Base-by-base conservation (phyloP, 1,140 invertebrate species). In the Tetraneura akinire region DNA sequence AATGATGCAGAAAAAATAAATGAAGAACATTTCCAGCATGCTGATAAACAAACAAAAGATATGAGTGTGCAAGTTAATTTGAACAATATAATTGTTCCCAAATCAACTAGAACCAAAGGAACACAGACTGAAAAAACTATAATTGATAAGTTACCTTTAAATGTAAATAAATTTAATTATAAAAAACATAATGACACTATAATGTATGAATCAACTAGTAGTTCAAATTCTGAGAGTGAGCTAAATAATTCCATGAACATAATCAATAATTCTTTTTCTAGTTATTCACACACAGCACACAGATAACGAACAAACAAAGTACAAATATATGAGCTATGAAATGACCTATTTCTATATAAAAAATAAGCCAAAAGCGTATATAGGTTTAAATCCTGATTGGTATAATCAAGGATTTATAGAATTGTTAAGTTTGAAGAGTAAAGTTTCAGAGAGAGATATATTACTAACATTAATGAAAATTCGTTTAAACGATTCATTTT, bases 191-290 rank as follows among this genome's bases (percentile, higher is more conserved):
- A 53, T n/a, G n/a, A n/a, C 21, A 53, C 51, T n/a, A 10, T n/a
- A n/a, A 53, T 53, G n/a, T 53, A 51, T 51, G 51, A 6, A n/a
- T 53, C 51, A 53, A 53, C 51, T 53, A n/a, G 18, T 10, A 53
- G 51, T 53, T 53, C 51, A 53, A 21, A 53, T 53, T 53, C 51
- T 53, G 51, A 53, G 51, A 53, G 51, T 53, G 51, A 53, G 51
- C 51, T 53, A 53, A n/a, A 53, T 53, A 53, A 9, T 53, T 18
- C 49, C 8, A 51, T 51, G 16, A 18, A 51, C 8, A 51, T 51
- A 18, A 1, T 6, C n/a, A 51, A 1, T 51, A 51, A 51, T 51
- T 53, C 51, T n/a, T 53, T n/a, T 53, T 53, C 51, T 53, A 53
- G n/a, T 53, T n/a, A n/a, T n/a, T 53, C 51, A 53, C 51, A 53